Evolutionary conservation across 2,888 invertebrate species (phyloP).

Genomic region (Lithophane leautieri): DNA sequence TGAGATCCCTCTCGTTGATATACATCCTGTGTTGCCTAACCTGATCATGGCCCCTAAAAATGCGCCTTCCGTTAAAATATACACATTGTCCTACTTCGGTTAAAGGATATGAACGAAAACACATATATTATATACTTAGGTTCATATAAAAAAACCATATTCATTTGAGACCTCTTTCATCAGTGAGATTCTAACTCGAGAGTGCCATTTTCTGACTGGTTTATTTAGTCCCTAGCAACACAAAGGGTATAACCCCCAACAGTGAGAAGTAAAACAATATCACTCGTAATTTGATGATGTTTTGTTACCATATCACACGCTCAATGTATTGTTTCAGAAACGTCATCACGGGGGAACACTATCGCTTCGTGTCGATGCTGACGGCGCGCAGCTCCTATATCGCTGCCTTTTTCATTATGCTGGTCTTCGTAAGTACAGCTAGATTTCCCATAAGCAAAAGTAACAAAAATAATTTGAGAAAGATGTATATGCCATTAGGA

Average conservation of each 20-base stretch:
- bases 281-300: background rate
- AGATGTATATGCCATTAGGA: background rate
- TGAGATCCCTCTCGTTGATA: background rate
- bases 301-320: background rate
- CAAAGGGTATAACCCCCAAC: background rate
- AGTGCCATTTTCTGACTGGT: background rate
- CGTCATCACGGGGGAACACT: slow-evolving; percentile 99
- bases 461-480: background rate
- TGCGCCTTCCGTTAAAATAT: background rate
- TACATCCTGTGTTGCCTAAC: background rate
- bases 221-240: background rate
- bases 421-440: slow-evolving; percentile 97
- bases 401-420: slow-evolving; percentile 99
- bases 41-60: background rate
- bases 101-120: background rate
- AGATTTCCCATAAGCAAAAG: background rate
- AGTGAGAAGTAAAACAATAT: background rate
- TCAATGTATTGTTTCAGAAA: slow-evolving; percentile 92
- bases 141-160: background rate
- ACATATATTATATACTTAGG: background rate
- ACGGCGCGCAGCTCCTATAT: slow-evolving; percentile 98
- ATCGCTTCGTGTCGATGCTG: slow-evolving; percentile 99
- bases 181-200: background rate
- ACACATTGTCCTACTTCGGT: background rate
- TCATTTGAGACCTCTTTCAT: background rate